Percentiles rank a stretch among this genome's conserved stretches.
These are phyloP conservation scores for Microdon myrmicae DNA, from an alignment of 2,888 invertebrate species.

Conservation along the genomic window DNA sequence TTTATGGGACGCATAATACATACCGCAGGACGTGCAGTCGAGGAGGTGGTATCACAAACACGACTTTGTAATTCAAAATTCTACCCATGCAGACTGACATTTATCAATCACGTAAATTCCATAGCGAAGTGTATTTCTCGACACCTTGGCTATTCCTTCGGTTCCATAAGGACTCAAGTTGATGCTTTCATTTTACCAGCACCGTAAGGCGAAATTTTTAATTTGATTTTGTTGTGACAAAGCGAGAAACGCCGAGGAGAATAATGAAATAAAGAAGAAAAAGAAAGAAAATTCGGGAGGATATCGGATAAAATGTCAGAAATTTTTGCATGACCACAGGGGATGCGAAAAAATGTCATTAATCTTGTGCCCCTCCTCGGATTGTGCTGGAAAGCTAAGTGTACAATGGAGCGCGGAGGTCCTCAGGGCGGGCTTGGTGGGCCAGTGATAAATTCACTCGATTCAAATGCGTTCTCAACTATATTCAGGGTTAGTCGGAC, in stretches of 20 bases:
- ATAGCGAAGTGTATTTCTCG: neutral
- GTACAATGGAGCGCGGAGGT: slow-evolving; percentile 1
- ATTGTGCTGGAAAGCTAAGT: neutral
- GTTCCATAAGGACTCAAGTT: neutral
- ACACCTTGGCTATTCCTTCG: neutral
- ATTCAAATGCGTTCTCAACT: slow-evolving; percentile 17
- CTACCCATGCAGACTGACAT: too few relatives aligned
- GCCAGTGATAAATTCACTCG: slow-evolving; percentile 27
- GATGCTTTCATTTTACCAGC: neutral
- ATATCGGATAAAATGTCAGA: neutral
- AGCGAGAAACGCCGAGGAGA: neutral
- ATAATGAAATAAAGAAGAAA: slow-evolving; percentile 10
- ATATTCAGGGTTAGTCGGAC: slow-evolving; percentile 25
- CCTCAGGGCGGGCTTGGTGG: slow-evolving; percentile 3
- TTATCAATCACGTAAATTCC: slow-evolving; percentile 16
- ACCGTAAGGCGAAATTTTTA: slow-evolving; percentile 1
- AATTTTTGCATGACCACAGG: slow-evolving; percentile 12
- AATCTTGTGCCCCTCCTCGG: slow-evolving; percentile 14
- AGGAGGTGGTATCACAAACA: neutral
- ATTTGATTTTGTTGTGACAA: slow-evolving; percentile 15
- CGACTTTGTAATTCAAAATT: too few relatives aligned
- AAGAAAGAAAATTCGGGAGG: neutral
- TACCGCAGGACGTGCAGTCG: too few relatives aligned
- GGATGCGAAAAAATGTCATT: slow-evolving; percentile 23
- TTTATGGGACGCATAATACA: too few relatives aligned